Conservation (phyloP, 2,888 invertebrate species). For the Gastrophysa polygoni region DNA sequence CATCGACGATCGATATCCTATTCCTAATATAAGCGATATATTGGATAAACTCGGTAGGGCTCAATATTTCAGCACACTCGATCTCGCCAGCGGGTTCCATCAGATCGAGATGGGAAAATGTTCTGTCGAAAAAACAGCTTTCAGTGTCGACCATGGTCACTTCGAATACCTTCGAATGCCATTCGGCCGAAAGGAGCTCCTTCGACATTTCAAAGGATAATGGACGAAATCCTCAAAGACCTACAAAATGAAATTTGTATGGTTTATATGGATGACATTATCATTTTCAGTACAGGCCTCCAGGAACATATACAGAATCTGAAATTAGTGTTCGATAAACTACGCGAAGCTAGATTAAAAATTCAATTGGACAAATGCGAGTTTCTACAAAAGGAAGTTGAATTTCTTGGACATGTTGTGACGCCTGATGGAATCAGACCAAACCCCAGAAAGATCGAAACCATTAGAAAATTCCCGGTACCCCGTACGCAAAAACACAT, state of each 20-base stretch:
- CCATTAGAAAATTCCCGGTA: slow-evolving; percentile 33
- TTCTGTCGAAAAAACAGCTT: slow-evolving; percentile 23
- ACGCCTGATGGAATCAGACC: slow-evolving; percentile 29
- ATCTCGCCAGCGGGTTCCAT: slow-evolving; percentile 22
- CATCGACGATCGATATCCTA: slow-evolving; percentile 11
- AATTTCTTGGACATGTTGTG: slow-evolving; percentile 30
- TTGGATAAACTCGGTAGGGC: slow-evolving; percentile 13
- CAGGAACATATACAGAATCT: slow-evolving; percentile 45
- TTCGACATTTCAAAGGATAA: slow-evolving; percentile 23
- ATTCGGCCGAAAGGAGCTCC: slow-evolving; percentile 28
- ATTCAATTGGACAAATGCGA: slow-evolving; percentile 33
- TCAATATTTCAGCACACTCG: slow-evolving; percentile 13
- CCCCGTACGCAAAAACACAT: slow-evolving; percentile 33
- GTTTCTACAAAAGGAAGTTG: slow-evolving; percentile 26
- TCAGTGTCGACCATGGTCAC: slow-evolving; percentile 17
- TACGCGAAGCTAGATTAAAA: slow-evolving; percentile 20
- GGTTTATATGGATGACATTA: slow-evolving; percentile 17
- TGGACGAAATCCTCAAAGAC: slow-evolving; percentile 25
- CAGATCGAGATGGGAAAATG: slow-evolving; percentile 24
- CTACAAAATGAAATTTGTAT: slow-evolving; percentile 13
- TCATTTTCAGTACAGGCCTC: slow-evolving; percentile 12
- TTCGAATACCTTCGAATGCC: slow-evolving; percentile 19
- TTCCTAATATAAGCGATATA: slow-evolving; percentile 17
- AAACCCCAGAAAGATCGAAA: no score
- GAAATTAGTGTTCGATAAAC: slow-evolving; percentile 2